Base-by-base conservation (phyloP, 2,113 vertebrate genomes). In the Brachirus orientalis region DNA sequence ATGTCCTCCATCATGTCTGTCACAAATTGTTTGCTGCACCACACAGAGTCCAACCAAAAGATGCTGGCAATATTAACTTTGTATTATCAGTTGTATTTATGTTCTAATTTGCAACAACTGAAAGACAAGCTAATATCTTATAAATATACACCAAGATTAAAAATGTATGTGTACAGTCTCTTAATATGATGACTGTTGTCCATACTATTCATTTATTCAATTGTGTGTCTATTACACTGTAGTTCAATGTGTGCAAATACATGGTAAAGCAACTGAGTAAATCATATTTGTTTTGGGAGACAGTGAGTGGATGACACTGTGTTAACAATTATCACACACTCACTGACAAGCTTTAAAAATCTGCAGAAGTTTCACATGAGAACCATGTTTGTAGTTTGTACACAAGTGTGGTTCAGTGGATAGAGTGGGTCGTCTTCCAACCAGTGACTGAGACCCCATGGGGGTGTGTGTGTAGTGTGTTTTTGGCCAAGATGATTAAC, bases 221-320 rank as follows among this genome's bases (percentile, higher is more conserved):
- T 44, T 11, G 43, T 13, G 64, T 35, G 37, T 37, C 40, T 28
- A 67, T 38, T 43, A 46, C 3, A 37, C 35, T 65, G 36, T 19
- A 46, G 28, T 50, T 71, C 28, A 52, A 33, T 75, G 38, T 47
- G 35, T 37, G 17, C 43, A 54, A 52, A 50, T 67, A n/a, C 57
- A 14, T 37, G 36, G 36, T 13, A 19, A 53, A 57, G 41, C 45
- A n/a, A n/a, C n/a, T n/a, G n/a, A n/a, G n/a, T n/a, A n/a, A n/a
- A n/a, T n/a, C n/a, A 41, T 35, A 12, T 13, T 20, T 46, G 18
- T 62, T 63, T 57, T 59, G 12, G 8, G 2, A 14, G 10, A 56
- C 7, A 19, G 50, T 52, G 40, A 43, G 10, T 6, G 12, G 4
- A 4, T 53, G 4, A 66, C 51, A 60, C 16, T 18, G 43, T 76